phyloP scores from a whole-genome alignment of 2,888 invertebrate genomes.

The Patella pellucida region DNA sequence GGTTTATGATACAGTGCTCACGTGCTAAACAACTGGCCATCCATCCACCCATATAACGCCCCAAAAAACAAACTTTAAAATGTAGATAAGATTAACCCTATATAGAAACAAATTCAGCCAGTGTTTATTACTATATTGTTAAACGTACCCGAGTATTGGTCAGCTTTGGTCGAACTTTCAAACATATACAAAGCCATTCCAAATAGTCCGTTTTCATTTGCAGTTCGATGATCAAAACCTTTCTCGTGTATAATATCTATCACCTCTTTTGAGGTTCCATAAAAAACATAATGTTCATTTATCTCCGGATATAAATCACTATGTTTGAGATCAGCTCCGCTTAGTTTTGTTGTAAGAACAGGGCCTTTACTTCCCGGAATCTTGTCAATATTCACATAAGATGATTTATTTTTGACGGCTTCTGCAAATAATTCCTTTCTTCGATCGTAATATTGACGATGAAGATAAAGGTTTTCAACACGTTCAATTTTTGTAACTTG shows the following conservation, averaged over 20 bases:
- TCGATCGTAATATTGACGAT: slow-evolving; percentile 37
- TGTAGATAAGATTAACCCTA: no score
- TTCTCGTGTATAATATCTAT: slow-evolving; percentile 39
- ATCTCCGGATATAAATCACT: slow-evolving; percentile 40
- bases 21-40: no score
- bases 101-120: no score
- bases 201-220: slow-evolving; percentile 44
- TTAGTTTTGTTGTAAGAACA: slow-evolving; percentile 18
- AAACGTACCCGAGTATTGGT: slow-evolving; percentile 50
- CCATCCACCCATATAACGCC: no score
- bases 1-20: no score
- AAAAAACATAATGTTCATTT: slow-evolving; percentile 54
- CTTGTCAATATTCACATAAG: slow-evolving; percentile 27
- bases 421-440: slow-evolving; percentile 35
- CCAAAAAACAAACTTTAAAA: no score
- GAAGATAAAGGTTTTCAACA: slow-evolving; percentile 49
- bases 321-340: slow-evolving; percentile 12
- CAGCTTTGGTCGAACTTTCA: slow-evolving; percentile 56
- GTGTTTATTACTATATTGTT: background rate
- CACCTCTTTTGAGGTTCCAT: slow-evolving; percentile 47
- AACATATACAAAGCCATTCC: slow-evolving; percentile 54
- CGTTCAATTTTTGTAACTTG: slow-evolving; percentile 45
- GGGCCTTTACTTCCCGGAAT: slow-evolving; percentile 20
- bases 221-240: slow-evolving; percentile 46
- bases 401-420: slow-evolving; percentile 21